Evolutionary conservation across 2,888 invertebrate genomes (phyloP), one percentile per base, ranked within the genome.

Genomic region (Therioaphis trifolii): DNA sequence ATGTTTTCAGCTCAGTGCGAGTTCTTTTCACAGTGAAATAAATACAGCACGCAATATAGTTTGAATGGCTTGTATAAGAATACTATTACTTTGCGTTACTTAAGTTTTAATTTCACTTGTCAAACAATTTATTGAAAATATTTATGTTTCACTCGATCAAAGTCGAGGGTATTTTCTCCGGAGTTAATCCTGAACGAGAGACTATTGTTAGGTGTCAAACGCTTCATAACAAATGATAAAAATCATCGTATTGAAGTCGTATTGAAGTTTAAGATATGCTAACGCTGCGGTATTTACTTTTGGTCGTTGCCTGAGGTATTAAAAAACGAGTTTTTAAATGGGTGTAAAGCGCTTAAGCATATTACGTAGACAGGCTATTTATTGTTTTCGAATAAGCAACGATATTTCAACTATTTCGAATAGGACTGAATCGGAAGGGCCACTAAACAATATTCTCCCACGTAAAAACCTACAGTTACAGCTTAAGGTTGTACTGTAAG

Each of bases 151-250:
- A 61, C 15, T 61, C 15, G 15, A 61, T 15, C 29, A n/a, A 72
- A 72, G n/a, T 21, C 15, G n/a, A 29, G n/a, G n/a, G 29, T 52
- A 72, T 52, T 52, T 52, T 27, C n/a, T 18, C n/a, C 49, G 5
- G 49, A n/a, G n/a, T n/a, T n/a, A n/a, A n/a, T n/a, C n/a, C n/a
- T n/a, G 27, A 52, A 52, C 29, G 29, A 46, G 40, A 61, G 43
- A 75, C 61, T 58, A 75, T n/a, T 29, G 29, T 35, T 21, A 76
- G 52, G 35, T 66, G 66, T 66, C 77, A 77, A 52, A 52, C 24
- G 24, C 24, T 18, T 35, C 15, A 49, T 77, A 66, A 77, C 66
- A 77, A 77, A 68, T 66, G 66, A 77, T 24, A 52, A 35, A n/a
- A 35, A 40, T 52, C 24, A 24, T 66, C 63, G 66, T 68, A 52